These are phyloP conservation scores for Deroplatys truncata DNA, from an alignment of 2,888 invertebrate genomes.

Conservation along the genomic window DNA sequence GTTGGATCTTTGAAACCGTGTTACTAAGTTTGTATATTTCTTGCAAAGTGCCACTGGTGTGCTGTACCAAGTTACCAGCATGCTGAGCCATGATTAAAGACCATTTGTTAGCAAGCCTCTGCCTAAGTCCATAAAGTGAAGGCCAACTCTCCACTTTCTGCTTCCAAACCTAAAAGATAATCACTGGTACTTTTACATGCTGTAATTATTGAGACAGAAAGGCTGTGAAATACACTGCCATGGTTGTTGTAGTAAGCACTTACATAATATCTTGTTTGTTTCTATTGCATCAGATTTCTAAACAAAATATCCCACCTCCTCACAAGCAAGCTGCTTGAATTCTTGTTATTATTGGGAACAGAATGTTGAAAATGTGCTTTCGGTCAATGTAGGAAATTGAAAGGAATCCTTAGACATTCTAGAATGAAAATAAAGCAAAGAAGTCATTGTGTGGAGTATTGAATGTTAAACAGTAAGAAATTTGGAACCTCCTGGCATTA, in stretches of 20 bases:
- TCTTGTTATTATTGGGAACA: neutral
- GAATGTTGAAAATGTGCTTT: neutral
- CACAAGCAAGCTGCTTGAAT: neutral
- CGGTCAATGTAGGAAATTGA: neutral
- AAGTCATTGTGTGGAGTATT: too few relatives aligned
- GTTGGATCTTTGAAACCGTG: too few relatives aligned
- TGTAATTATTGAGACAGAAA: neutral
- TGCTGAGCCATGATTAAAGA: too few relatives aligned
- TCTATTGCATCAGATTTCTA: neutral
- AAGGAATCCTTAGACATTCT: neutral
- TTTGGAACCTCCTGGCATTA: too few relatives aligned
- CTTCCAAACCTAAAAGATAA: neutral
- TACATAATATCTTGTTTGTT: neutral
- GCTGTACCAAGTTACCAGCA: too few relatives aligned
- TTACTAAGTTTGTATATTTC: too few relatives aligned
- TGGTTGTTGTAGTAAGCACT: neutral
- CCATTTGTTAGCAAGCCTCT: too few relatives aligned
- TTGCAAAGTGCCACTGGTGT: too few relatives aligned
- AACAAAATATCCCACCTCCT: neutral
- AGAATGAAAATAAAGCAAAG: too few relatives aligned
- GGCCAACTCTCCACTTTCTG: neutral
- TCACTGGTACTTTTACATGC: neutral
- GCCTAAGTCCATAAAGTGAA: neutral
- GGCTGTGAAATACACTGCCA: neutral
- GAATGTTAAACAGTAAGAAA: too few relatives aligned